Evolutionary conservation across 2,888 invertebrate species (phyloP), one percentile per base, ranked within the genome.

Genomic region (Chrysina gloriosa): DNA sequence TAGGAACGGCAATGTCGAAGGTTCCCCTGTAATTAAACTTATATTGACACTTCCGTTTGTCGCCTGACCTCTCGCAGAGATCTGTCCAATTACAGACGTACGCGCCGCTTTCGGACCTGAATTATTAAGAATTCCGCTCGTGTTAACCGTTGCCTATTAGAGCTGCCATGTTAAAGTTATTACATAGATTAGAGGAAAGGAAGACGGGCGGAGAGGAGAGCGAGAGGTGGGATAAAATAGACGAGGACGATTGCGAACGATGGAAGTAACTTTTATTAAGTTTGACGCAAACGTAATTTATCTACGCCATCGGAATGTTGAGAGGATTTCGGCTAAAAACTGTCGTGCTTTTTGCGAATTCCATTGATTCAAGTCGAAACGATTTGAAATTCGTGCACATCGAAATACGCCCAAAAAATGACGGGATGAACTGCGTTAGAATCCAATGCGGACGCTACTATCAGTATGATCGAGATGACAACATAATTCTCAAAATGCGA

Each of bases 21-120:
- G 73, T 72, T 71, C 68, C 54, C 65, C 69, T 52, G 74, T 75
- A 79, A 79, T 79, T 79, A 77, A 78, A 77, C 75, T 75, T 77
- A 77, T 77, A 79, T 78, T 77, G 78, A 78, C 78, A 76, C 77
- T 77, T 77, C 75, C 77, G 75, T 70, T 74, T 73, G 73, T 70
- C 70, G 70, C 72, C 70, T 71, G 72, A 76, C 72, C 76, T 71
- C 72, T 52, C 70, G 70, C 69, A 71, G 65, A 66, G 72, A 68
- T 64, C 73, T 69, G 69, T 71, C 71, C 72, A 73, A 73, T 75
- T 73, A 71, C 67, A 68, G 54, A 70, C 68, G 64, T 58, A 65
- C 67, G 58, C 39, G 23, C 42, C 42, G 42, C 58, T 29, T 45
- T 42, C 54, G 42, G 63, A 58, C 29, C 45, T 48, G 63, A 71